phyloP scores from a whole-genome alignment of 2,888 invertebrate species.

The Parapristionchus giblindavisi region DNA sequence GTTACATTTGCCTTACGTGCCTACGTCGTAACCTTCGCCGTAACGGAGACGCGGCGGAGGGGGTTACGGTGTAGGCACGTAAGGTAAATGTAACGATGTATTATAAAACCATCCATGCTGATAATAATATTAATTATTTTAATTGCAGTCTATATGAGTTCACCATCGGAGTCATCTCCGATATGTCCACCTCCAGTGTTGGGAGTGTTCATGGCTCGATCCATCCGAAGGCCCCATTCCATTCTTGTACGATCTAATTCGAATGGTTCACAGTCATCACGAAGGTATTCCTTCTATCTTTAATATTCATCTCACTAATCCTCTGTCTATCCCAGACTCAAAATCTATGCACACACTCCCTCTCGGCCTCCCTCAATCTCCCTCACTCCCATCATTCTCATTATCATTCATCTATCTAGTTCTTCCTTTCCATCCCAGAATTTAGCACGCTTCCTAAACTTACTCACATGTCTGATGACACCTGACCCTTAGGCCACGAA shows the following conservation, averaged over 20 bases:
- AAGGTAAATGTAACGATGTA: too few relatives aligned
- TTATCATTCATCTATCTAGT: too few relatives aligned
- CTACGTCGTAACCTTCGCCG: too few relatives aligned
- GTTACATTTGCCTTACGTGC: too few relatives aligned
- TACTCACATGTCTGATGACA: background rate
- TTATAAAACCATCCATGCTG: too few relatives aligned
- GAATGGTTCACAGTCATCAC: background rate
- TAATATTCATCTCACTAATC: background rate
- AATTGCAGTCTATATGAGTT: conserved; percentile 46
- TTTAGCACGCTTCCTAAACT: background rate
- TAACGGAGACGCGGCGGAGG: too few relatives aligned
- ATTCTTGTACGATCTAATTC: conserved; percentile 29
- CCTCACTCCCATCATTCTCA: background rate
- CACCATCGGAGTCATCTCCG: conserved; percentile 42
- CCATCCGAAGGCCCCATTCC: conserved; percentile 8
- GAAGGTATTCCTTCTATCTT: conserved; percentile 7
- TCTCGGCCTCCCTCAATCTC: conserved; percentile 6
- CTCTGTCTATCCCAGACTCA: too few relatives aligned
- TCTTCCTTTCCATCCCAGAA: background rate
- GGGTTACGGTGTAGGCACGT: too few relatives aligned
- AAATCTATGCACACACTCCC: too few relatives aligned
- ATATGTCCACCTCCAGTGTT: conserved; percentile 50
- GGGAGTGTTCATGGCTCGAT: conserved; percentile 47
- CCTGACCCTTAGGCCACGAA: background rate
- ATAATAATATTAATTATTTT: too few relatives aligned